Evolutionary conservation across 2,113 vertebrate species (phyloP).

Genomic region (Nothobranchius kuhntae): DNA sequence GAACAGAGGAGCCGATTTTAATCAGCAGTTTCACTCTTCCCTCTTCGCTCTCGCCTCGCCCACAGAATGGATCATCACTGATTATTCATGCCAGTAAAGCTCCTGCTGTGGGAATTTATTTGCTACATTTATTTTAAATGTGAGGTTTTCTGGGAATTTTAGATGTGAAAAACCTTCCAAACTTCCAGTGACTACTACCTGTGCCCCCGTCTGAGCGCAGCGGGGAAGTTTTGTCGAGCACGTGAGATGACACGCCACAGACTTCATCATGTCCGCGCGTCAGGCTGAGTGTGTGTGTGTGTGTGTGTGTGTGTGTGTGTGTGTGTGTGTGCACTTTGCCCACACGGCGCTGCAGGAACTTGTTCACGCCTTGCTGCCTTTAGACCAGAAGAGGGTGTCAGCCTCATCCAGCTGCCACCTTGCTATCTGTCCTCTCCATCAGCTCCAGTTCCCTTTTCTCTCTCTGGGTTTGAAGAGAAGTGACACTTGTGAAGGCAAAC

Average conservation of each 20-base stretch:
- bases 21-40: slow-evolving; percentile 36
- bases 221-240: slow-evolving; percentile 8
- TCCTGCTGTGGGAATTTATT: slow-evolving; percentile 25
- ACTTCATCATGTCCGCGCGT: neutral
- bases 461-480: slow-evolving; percentile 56
- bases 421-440: slow-evolving; percentile 68
- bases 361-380: slow-evolving; percentile 53
- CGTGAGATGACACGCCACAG: neutral
- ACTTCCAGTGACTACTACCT: neutral
- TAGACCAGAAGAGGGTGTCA: slow-evolving; percentile 58
- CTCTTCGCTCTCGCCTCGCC: slow-evolving; percentile 34
- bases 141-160: slow-evolving; percentile 34
- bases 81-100: slow-evolving; percentile 33
- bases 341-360: slow-evolving; percentile 31
- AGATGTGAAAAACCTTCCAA: slow-evolving; percentile 8
- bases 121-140: neutral
- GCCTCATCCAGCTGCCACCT: slow-evolving; percentile 65
- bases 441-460: slow-evolving; percentile 68
- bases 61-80: slow-evolving; percentile 11
- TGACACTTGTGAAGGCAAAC: slow-evolving; percentile 54
- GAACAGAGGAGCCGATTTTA: neutral
- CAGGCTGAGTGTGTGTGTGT: neutral
- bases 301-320: slow-evolving; percentile 2
- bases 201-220: neutral
- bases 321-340: slow-evolving; percentile 24